Base-by-base conservation (phyloP, 2,888 invertebrate species). In the Junonia oenone region DNA sequence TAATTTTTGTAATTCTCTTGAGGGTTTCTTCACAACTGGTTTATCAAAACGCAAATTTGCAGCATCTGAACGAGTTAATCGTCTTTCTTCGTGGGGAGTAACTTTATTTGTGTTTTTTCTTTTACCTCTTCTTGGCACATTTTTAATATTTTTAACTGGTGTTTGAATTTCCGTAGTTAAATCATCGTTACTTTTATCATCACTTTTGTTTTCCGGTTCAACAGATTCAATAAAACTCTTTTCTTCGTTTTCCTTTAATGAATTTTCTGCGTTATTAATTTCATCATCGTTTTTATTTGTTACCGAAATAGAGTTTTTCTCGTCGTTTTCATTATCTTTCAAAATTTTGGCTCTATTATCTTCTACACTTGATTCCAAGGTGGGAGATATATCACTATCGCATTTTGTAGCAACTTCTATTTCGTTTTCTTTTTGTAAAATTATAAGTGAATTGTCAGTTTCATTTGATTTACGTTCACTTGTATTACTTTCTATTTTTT, bases 1-100 rank as follows among this genome's bases (percentile, higher is more conserved):
- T 1, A 95, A 80, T 73, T 91, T 88, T 66, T 93, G 91, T 46
- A 95, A 71, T 67, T 94, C 94, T 59, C 80, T 77, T 50, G 73
- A 74, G 33, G 65, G 69, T 63, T 80, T 81, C 64, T 84, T 76
- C 54, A 63, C 19, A 45, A 56, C 60, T 43, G 68, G 56, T 62
- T 70, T 69, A 5, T 58, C 58, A 22, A 55, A 50, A 2, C 59
- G 59, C 54, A 47, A 50, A 50, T 48, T 59, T 37, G 65, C 64
- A 27, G 59, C 59, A 51, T 66, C 71, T 6, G 76, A 72, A 29
- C 75, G 68, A 59, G 71, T 76, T 19, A 72, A 63, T 52, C 70
- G 69, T 65, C 72, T 74, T 43, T 49, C 46, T 55, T 58, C 58
- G 47, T 22, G 51, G 4, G 29, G 5, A 54, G 38, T 17, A n/a